Conservation (phyloP, 2,888 invertebrate genomes). For the Cheilosia impressa region DNA sequence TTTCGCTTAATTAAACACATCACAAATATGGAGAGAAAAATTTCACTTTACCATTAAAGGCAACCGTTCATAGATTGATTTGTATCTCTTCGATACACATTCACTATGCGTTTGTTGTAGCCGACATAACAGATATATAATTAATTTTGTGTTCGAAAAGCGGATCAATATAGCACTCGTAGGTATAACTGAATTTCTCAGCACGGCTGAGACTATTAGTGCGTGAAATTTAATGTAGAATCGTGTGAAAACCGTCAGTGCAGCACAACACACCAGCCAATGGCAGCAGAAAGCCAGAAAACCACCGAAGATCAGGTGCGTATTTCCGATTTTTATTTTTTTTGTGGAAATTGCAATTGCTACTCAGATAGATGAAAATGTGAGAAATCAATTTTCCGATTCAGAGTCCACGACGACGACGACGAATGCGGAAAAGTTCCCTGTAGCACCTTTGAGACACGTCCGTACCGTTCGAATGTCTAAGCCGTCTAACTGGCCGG, state of each 20-base stretch:
- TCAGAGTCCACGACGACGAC: constrained; percentile 22
- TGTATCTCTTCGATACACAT: constrained; percentile 55
- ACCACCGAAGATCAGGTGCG: constrained; percentile 28
- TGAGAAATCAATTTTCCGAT: constrained; percentile 41
- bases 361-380: constrained; percentile 1
- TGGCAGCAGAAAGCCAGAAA: constrained; percentile 7
- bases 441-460: constrained; percentile 68
- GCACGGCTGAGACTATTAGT: constrained; percentile 63
- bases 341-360: constrained; percentile 13
- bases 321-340: constrained; percentile 34
- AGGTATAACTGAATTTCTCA: constrained; percentile 47
- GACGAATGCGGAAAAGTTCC: constrained; percentile 61
- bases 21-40: constrained; percentile 49
- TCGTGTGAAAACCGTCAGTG: constrained; percentile 56
- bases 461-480: constrained; percentile 68
- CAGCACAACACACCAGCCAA: constrained; percentile 36
- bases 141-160: constrained; percentile 31
- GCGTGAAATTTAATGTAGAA: constrained; percentile 69
- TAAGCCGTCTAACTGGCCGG: constrained; percentile 69
- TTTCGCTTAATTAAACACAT: constrained; percentile 41
- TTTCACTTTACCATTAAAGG: constrained; percentile 65
- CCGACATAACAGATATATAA: constrained; percentile 21
- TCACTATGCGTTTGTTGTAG: constrained; percentile 9
- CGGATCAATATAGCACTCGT: constrained; percentile 58
- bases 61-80: constrained; percentile 51